A percentile compares a stretch with the other conserved stretches of the same genome.
These are phyloP conservation scores for Festucalex cinctus DNA, from an alignment of 2,113 vertebrate species.

Conservation along the genomic window DNA sequence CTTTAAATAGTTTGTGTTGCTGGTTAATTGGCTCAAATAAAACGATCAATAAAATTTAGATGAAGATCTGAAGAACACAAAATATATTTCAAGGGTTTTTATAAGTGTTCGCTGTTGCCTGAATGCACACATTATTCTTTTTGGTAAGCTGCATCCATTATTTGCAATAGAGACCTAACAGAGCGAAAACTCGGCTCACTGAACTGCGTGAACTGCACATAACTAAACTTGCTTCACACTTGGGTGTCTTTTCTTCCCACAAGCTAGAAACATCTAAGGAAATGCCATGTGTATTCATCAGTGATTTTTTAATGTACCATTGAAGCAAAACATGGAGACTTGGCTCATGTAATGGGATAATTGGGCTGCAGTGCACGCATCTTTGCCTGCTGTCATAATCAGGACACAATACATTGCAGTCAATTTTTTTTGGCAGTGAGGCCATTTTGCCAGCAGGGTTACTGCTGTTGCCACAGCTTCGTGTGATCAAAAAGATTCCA, in stretches of 20 bases:
- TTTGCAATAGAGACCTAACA: not conserved
- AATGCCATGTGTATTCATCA: conserved; percentile 7
- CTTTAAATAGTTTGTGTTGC: no score
- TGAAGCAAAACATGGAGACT: conserved; percentile 4
- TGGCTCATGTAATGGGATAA: not conserved
- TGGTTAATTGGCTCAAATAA: no score
- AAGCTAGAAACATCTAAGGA: not conserved
- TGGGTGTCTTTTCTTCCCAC: conserved; percentile 18
- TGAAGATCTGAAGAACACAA: not conserved
- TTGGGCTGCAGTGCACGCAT: not conserved
- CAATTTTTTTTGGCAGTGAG: not conserved
- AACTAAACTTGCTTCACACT: conserved; percentile 14
- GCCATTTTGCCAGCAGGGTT: not conserved
- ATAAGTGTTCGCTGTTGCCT: not conserved
- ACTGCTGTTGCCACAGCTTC: conserved; percentile 1
- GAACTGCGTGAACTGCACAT: conserved; percentile 9
- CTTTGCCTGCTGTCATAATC: not conserved
- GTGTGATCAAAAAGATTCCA: not conserved
- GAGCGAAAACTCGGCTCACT: not conserved
- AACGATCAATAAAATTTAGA: no score
- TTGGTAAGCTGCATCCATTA: not conserved
- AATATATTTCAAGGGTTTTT: not conserved
- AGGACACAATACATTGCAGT: not conserved
- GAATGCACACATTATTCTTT: not conserved
- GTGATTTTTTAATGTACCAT: conserved; percentile 24